Conservation (phyloP, 2,113 vertebrate genomes). For the Poeciliopsis turrubarensis region DNA sequence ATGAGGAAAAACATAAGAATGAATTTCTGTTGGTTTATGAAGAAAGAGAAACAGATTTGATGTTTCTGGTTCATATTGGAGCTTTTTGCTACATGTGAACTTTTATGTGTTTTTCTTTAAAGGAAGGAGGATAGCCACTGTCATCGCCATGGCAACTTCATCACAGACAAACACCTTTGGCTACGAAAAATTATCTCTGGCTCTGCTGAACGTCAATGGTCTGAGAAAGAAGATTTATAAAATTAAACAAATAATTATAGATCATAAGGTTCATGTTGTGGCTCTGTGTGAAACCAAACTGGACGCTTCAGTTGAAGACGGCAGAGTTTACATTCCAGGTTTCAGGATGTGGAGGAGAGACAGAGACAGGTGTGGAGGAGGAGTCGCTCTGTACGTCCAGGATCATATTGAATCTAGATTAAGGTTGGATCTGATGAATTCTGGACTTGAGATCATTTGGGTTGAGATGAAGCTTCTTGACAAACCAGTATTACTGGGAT, state of each 20-base stretch:
- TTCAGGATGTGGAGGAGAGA: not conserved
- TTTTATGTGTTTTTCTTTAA: not conserved
- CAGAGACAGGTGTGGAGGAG: not conserved
- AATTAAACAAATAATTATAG: rapidly evolving
- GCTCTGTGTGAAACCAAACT: not conserved
- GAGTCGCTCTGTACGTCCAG: not conserved
- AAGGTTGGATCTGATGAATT: rapidly evolving
- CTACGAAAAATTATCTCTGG: not conserved
- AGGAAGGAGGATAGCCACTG: not conserved
- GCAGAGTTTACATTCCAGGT: not conserved
- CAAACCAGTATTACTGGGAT: not conserved
- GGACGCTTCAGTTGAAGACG: not conserved
- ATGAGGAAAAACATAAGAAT: too few species aligned
- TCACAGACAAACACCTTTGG: not conserved
- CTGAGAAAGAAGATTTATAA: not conserved
- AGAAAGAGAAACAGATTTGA: too few species aligned
- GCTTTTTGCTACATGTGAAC: too few species aligned
- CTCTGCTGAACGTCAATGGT: not conserved
- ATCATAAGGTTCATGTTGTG: not conserved
- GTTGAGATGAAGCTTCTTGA: not conserved
- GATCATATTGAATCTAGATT: not conserved
- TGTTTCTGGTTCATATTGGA: too few species aligned
- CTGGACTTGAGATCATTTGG: not conserved
- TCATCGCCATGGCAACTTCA: not conserved
- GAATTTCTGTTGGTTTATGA: too few species aligned